Conservation (phyloP, 1,140 invertebrate species). For the Lordiphosa stackelbergi region DNA sequence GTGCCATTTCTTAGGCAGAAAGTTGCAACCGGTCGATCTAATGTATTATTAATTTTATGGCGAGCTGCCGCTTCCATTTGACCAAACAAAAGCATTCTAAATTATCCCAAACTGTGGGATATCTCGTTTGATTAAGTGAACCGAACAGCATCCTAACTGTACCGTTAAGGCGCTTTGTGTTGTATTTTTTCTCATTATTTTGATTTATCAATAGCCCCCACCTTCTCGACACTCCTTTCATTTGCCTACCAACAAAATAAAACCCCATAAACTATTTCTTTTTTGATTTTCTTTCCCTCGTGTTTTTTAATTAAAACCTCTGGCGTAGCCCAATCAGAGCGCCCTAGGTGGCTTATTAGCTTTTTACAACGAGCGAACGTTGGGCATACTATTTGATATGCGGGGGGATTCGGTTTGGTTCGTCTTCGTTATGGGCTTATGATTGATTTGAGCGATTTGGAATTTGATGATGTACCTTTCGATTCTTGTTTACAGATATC, state of each 20-base stretch:
- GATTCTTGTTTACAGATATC: slow-evolving; percentile 67
- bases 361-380: slow-evolving; percentile 61
- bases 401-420: slow-evolving; percentile 8
- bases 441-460: slow-evolving; percentile 68
- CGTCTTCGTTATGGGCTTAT: slow-evolving; percentile 54
- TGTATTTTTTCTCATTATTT: slow-evolving; percentile 69
- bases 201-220: slow-evolving; percentile 57
- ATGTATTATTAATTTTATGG: slow-evolving; percentile 75
- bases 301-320: slow-evolving; percentile 73
- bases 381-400: slow-evolving; percentile 65
- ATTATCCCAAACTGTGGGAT: slow-evolving; percentile 68
- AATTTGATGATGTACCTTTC: slow-evolving; percentile 55
- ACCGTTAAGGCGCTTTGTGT: slow-evolving; percentile 60
- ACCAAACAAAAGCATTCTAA: slow-evolving; percentile 65
- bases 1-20: slow-evolving; percentile 44
- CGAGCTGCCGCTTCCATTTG: slow-evolving; percentile 26
- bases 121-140: slow-evolving; percentile 74
- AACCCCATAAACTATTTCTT: slow-evolving; percentile 17
- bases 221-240: slow-evolving; percentile 26
- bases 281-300: slow-evolving; percentile 46
- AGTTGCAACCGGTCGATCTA: slow-evolving; percentile 43
- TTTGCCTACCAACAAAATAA: slow-evolving; percentile 16
- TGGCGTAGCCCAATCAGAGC: slow-evolving; percentile 69
- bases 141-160: slow-evolving; percentile 31
- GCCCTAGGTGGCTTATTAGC: slow-evolving; percentile 76